Percentiles rank a stretch among this genome's conserved stretches.
phyloP scores from a whole-genome alignment of 2,797 vertebrate genomes.

The Sylvia borin region DNA sequence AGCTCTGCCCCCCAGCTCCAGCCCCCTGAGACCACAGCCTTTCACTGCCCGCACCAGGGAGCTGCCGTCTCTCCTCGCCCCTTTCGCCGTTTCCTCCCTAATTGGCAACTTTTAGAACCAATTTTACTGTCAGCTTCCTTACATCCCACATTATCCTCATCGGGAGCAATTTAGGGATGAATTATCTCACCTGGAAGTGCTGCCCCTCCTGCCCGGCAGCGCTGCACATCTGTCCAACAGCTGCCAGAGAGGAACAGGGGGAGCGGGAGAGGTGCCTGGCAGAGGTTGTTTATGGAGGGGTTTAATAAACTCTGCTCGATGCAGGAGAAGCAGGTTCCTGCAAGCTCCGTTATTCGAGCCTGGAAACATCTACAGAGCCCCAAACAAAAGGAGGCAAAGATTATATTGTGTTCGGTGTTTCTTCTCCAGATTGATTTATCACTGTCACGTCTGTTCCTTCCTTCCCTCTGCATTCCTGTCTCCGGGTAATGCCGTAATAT shows the following conservation, averaged over 20 bases:
- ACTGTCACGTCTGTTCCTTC: conserved; percentile 17
- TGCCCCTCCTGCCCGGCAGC: background rate
- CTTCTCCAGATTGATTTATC: conserved; percentile 50
- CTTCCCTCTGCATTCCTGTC: conserved; percentile 2
- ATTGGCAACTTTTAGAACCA: background rate
- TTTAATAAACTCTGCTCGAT: conserved; percentile 35
- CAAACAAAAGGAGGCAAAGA: conserved; percentile 42
- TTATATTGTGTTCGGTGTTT: conserved; percentile 3
- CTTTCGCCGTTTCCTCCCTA: background rate
- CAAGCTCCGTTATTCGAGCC: background rate
- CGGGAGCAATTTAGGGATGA: conserved; percentile 2
- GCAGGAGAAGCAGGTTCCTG: background rate
- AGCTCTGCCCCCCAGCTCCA: background rate
- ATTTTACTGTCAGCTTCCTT: conserved; percentile 3
- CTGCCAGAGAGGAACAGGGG: background rate
- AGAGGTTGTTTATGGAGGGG: background rate
- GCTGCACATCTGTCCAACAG: conserved; percentile 22
- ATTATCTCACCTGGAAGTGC: background rate
- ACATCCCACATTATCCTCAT: background rate
- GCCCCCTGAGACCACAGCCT: background rate
- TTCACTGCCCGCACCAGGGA: background rate
- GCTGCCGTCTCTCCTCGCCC: fast-evolving
- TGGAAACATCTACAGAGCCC: conserved; percentile 11
- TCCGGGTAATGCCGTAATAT: background rate
- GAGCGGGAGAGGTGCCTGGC: background rate